phyloP scores from a whole-genome alignment of 2,113 vertebrate species.

The Holacanthus passer region DNA sequence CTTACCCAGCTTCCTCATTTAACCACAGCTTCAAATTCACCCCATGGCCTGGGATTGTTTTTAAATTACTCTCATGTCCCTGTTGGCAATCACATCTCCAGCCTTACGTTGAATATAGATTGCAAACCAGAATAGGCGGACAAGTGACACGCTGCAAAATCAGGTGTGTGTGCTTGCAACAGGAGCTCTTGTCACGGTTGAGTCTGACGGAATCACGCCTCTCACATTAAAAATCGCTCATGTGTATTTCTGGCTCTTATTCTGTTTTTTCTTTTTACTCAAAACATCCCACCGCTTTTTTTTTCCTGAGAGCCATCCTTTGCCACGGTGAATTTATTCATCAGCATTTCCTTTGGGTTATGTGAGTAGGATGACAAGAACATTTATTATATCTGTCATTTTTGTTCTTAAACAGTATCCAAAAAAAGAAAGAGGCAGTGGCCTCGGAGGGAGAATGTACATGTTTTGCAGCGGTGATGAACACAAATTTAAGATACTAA shows the following conservation, averaged over 20 bases:
- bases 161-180: conserved; percentile 13
- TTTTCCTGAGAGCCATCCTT: background rate
- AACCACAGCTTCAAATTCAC: conserved; percentile 30
- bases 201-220: conserved; percentile 22
- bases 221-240: background rate
- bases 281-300: conserved; percentile 12
- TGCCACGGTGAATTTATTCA: conserved; percentile 14
- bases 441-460: background rate
- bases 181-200: background rate
- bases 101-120: conserved; percentile 40
- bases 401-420: conserved; percentile 14
- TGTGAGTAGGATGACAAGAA: conserved; percentile 14
- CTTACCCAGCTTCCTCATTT: conserved; percentile 22
- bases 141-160: conserved; percentile 18
- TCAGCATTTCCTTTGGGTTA: conserved; percentile 1
- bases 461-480: background rate
- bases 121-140: conserved; percentile 8
- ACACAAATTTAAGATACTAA: background rate
- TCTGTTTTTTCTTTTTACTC: conserved; percentile 17
- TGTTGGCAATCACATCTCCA: conserved; percentile 20
- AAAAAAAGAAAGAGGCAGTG: conserved; percentile 7
- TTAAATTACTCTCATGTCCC: conserved; percentile 38
- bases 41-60: conserved; percentile 31
- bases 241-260: conserved; percentile 15
- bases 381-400: conserved; percentile 32